phyloP scores from a whole-genome alignment of 2,113 vertebrate species.

The Garra rufa region DNA sequence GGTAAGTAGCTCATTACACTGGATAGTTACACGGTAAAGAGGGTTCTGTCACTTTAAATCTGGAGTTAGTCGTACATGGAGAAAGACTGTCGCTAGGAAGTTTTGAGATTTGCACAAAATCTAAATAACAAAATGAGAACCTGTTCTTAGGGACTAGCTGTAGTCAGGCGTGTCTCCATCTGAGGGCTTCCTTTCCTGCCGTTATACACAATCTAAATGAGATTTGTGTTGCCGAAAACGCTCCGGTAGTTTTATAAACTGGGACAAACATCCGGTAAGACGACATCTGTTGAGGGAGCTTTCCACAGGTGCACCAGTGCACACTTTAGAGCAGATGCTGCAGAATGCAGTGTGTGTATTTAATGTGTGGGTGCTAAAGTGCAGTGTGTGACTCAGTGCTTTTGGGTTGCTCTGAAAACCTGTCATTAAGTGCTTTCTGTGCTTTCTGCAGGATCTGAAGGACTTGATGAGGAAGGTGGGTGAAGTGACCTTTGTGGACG shows the following conservation, averaged over 20 bases:
- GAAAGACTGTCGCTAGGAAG: conserved; percentile 8
- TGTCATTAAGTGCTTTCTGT: conserved; percentile 33
- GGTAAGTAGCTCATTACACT: conserved; percentile 92
- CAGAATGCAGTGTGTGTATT: conserved; percentile 38
- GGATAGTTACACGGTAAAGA: conserved; percentile 75
- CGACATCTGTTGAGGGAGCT: conserved; percentile 35
- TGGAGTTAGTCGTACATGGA: conserved; percentile 36
- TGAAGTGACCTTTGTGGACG: conserved; percentile 93
- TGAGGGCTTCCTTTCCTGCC: conserved; percentile 1
- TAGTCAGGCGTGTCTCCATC: conserved; percentile 24
- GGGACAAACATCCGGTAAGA: conserved; percentile 25
- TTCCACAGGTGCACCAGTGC: conserved; percentile 38
- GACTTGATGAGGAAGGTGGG: conserved; percentile 95
- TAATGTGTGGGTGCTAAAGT: conserved; percentile 24
- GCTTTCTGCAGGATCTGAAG: conserved; percentile 87
- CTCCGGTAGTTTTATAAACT: conserved; percentile 21
- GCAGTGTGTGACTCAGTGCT: conserved; percentile 17
- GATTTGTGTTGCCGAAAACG: background rate
- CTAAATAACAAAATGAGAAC: conserved; percentile 18
- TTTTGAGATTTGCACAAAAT: conserved; percentile 11
- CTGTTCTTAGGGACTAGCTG: conserved; percentile 16
- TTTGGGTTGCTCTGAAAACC: background rate
- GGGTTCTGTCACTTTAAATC: conserved; percentile 60
- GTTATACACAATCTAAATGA: conserved; percentile 25
- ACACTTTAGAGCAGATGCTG: conserved; percentile 36